phyloP scores from a whole-genome alignment of 1,140 invertebrate species.

The Drosophila insularis region DNA sequence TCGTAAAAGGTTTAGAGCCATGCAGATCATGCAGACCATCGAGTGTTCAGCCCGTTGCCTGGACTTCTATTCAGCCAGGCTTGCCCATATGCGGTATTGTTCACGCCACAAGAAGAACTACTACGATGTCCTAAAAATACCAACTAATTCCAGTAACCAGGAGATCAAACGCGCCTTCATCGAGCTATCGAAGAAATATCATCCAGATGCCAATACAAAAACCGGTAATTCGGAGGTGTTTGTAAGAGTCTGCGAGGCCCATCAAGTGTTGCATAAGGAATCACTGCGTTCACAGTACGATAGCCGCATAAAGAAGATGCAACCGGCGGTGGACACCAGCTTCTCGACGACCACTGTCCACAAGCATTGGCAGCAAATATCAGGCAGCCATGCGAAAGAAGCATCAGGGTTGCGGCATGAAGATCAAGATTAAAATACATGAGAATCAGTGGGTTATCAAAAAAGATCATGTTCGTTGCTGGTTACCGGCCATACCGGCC shows the following conservation, averaged over 20 bases:
- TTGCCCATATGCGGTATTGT: background rate
- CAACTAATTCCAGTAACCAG: slow-evolving; percentile 26
- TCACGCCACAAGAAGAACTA: slow-evolving; percentile 28
- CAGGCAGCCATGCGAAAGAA: slow-evolving; percentile 41
- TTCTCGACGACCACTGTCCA: slow-evolving; percentile 18
- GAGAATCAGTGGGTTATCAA: background rate
- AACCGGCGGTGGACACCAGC: background rate
- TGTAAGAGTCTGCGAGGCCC: slow-evolving; percentile 57
- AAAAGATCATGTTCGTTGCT: background rate
- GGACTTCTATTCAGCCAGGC: slow-evolving; percentile 22
- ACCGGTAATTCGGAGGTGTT: slow-evolving; percentile 43
- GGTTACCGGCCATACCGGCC: background rate
- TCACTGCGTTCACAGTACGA: slow-evolving; percentile 29
- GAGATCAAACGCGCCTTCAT: slow-evolving; percentile 59
- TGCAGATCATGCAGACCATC: slow-evolving; percentile 14
- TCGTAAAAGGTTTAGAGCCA: slow-evolving; percentile 32
- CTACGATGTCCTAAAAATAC: slow-evolving; percentile 60
- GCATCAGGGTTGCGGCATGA: slow-evolving; percentile 24
- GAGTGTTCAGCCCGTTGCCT: slow-evolving; percentile 21
- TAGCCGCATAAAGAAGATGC: background rate
- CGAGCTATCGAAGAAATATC: slow-evolving; percentile 59
- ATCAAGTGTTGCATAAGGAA: slow-evolving; percentile 37
- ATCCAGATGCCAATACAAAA: slow-evolving; percentile 44
- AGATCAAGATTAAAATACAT: too few species aligned
- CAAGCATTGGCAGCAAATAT: slow-evolving; percentile 41